Percentiles rank a stretch among this genome's conserved stretches.
These are phyloP conservation scores for Eubasilissa regina DNA, from an alignment of 1,140 invertebrate genomes.

Conservation along the genomic window DNA sequence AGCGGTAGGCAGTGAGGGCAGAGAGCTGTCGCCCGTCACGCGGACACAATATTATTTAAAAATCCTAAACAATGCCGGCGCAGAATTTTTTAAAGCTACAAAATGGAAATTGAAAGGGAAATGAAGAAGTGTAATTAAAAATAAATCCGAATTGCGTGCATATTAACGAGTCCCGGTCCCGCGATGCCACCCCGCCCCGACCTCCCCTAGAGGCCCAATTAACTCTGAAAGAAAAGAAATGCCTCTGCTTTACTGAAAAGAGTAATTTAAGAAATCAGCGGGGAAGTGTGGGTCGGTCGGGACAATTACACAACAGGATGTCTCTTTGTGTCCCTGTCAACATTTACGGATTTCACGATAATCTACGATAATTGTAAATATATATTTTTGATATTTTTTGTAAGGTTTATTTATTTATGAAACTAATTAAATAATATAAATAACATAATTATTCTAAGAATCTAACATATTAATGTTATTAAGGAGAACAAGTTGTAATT, in stretches of 20 bases:
- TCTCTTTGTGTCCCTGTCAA: too few species aligned
- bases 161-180: constrained; percentile 51
- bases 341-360: too few species aligned
- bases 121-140: constrained; percentile 58
- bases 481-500: too few species aligned
- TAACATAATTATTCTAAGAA: too few species aligned
- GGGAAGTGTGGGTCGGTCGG: background rate
- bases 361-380: too few species aligned
- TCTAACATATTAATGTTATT: too few species aligned
- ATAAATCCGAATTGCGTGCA: constrained; percentile 57
- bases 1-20: too few species aligned
- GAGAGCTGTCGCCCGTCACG: background rate
- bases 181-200: background rate
- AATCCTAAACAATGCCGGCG: background rate
- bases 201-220: constrained; percentile 23
- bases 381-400: too few species aligned
- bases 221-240: constrained; percentile 18
- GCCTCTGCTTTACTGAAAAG: constrained; percentile 26
- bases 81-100: background rate
- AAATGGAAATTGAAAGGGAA: constrained; percentile 35
- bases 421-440: too few species aligned
- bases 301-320: background rate
- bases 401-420: too few species aligned
- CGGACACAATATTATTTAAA: background rate
- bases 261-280: constrained; percentile 44